Evolutionary conservation across 2,888 invertebrate genomes (phyloP).

Genomic region (Drepanosiphum platanoidis): DNA sequence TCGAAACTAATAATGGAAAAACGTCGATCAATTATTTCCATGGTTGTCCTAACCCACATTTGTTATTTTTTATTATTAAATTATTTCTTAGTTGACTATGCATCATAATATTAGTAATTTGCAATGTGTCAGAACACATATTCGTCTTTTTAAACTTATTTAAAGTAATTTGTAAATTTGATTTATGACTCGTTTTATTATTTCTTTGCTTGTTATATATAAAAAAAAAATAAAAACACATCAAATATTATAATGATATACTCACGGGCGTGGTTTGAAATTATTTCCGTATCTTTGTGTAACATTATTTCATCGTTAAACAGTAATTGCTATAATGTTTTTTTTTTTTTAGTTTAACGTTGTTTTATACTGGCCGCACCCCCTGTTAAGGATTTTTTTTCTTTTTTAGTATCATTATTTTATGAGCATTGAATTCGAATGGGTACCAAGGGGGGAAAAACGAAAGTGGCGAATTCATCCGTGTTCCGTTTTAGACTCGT

Average conservation of each 20-base stretch:
- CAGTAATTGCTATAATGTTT: constrained; percentile 34
- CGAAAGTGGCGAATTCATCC: not conserved
- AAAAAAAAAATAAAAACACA: too few species aligned
- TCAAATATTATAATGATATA: constrained; percentile 21
- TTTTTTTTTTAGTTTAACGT: not conserved
- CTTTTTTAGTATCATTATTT: constrained; percentile 13
- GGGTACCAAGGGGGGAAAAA: not conserved
- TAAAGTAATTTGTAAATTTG: not conserved
- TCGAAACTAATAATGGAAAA: too few species aligned
- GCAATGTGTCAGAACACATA: not conserved
- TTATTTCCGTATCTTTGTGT: not conserved
- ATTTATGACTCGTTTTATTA: constrained; percentile 12
- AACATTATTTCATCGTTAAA: constrained; percentile 24
- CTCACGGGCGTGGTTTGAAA: constrained; percentile 12
- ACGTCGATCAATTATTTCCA: not conserved
- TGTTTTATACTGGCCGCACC: not conserved
- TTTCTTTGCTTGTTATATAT: not conserved
- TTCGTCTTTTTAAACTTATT: not conserved
- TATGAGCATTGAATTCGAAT: constrained; percentile 8
- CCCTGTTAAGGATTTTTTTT: not conserved
- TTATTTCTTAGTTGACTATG: not conserved
- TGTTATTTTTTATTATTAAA: too few species aligned
- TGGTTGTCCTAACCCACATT: too few species aligned
- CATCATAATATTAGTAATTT: not conserved
- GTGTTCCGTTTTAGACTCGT: not conserved